Base-by-base conservation (phyloP, 2,797 vertebrate species). In the Cossypha heuglini region DNA sequence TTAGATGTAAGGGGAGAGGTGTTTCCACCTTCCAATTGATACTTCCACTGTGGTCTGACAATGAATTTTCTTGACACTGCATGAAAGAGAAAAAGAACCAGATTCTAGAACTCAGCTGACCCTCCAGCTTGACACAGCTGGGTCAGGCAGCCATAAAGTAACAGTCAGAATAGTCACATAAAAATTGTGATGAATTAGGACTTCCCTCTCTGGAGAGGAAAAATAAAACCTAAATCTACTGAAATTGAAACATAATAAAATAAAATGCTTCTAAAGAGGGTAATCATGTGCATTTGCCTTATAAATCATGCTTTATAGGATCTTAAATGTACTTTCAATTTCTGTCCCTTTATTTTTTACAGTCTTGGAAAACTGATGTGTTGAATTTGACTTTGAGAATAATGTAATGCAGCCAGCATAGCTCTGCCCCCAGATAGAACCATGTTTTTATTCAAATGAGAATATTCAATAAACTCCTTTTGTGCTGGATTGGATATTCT, bases 291-390 rank as follows among this genome's bases (percentile, higher is more conserved):
- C 63, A 62, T 96, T 96, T 96, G 52, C 80, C 69, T 85, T 79
- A 69, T 83, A 48, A 45, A 63, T 92, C 16, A 52, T 72, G 57
- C 93, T 95, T 92, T 93, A 93, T 90, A 86, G 64, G 31, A 46
- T 88, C 73, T 85, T 91, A 97, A 95, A 93, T 86, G 45, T 71
- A 71, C 78, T 95, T 92, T 42, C 68, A 91, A 38, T 93, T 93
- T 83, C 73, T 91, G 19, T 59, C 45, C 10, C 38, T 84, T 90
- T 80, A 74, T 87, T 90, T 85, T 93, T 76, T 85, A 59, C 46
- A 17, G 8, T 91, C 72, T 80, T 71, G 66, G 46, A 89, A 91
- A 95, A 72, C 17, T 51, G 52, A 89, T 83, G 1, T 3, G 40
- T 85, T 88, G 61, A 83, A 85, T 76, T 83, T 86, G 75, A 73